Base-by-base conservation (phyloP, 1,140 invertebrate species). In the Hypsibius dujardini region DNA sequence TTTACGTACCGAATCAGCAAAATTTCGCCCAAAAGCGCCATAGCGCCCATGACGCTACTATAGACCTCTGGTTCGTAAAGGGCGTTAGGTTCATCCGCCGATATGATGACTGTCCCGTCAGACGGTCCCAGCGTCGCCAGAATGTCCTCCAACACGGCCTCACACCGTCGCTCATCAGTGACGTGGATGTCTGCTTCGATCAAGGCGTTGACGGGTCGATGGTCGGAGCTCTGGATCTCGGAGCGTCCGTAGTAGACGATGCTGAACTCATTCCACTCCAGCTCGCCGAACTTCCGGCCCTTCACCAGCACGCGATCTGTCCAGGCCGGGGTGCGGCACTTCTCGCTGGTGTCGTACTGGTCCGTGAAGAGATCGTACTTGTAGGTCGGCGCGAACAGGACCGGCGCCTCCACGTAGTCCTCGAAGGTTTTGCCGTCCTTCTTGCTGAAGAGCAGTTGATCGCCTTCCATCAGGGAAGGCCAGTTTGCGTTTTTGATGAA, bases 291-390 rank as follows among this genome's bases (percentile, higher is more conserved):
- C 47, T 62, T 70, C 62, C 75, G 75, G 71, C 88, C 83, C 78
- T 88, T 87, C 88, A 91, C 98, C 46, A 99, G 81, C 59, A 98
- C 84, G 74, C 96, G 81, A 81, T 99, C 96, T 1, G 95, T 98
- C 92, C 93, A 99, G 1, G 96, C 95, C 0, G 96, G 96, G 47
- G 90, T 88, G 67, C 95, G 83, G 76, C 87, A 89, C 80, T 99
- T 99, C 79, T 99, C 96, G 79, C 94, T 97, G 0, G 95, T 98
- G 78, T 99, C 96, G 79, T 97, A 99, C 82, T 98, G 94, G 80
- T 98, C 92, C 76, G 92, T 95, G 79, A 98, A 98, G 47, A 96
- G 80, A 83, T 99, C 96, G 78, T 98, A 99, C 79, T 99, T 99
- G 78, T 99, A 99, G 0, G 95, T 98, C 1, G 96, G 96, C 42